Evolutionary conservation across 53 echinoderm and acorn worm genomes (phyloP).

Genomic region (Henricia sp.): DNA sequence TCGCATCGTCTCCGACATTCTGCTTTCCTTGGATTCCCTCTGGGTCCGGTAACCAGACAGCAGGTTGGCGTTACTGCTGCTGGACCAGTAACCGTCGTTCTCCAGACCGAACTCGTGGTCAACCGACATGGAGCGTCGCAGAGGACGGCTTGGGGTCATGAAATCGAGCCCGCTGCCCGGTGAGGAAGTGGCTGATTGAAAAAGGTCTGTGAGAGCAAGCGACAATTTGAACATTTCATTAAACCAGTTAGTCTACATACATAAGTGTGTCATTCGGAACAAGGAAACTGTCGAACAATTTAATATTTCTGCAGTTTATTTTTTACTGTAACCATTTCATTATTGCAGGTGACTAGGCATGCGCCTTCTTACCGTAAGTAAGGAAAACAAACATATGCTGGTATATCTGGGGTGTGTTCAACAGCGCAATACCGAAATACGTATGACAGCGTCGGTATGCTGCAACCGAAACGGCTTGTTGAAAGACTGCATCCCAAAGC

Average conservation of each 20-base stretch:
- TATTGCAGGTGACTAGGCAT: no score
- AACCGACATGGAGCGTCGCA: conserved; percentile 49
- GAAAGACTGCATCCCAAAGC: no score
- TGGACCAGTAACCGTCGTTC: conserved; percentile 14
- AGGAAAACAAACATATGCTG: background rate
- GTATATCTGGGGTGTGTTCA: background rate
- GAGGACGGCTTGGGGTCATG: conserved; percentile 25
- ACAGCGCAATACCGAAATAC: no score
- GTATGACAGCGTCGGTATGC: no score
- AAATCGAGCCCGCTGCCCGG: background rate
- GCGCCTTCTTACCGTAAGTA: no score
- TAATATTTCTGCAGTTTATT: no score
- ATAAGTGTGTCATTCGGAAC: background rate
- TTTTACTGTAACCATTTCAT: no score
- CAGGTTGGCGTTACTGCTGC: conserved; percentile 30
- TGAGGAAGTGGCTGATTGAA: conserved; percentile 23
- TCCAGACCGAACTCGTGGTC: conserved; percentile 43
- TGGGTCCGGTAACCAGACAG: conserved; percentile 2
- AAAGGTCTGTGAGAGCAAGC: conserved; percentile 15
- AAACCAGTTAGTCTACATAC: background rate
- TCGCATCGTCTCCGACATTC: background rate
- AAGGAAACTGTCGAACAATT: no score
- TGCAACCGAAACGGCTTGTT: no score
- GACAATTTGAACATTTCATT: no score
- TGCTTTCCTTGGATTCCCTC: conserved; percentile 15